phyloP scores from a whole-genome alignment of 1,140 invertebrate genomes.

The Harpegnathos saltator region DNA sequence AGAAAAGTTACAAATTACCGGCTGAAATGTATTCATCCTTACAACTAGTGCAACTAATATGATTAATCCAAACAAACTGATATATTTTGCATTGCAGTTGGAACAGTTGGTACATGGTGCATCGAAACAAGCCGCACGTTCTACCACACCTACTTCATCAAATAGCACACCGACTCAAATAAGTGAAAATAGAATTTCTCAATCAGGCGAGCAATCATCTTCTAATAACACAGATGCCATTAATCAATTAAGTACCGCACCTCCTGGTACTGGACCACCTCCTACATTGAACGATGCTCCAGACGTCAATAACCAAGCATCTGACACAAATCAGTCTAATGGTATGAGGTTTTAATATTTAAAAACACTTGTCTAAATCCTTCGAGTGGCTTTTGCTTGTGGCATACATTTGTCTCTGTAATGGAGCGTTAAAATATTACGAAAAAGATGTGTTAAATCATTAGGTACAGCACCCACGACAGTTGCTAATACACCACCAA shows the following conservation, averaged over 20 bases:
- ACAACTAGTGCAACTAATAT: not conserved
- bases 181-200: slow-evolving; percentile 74
- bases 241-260: slow-evolving; percentile 82
- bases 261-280: slow-evolving; percentile 82
- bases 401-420: not conserved
- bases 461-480: slow-evolving; percentile 73
- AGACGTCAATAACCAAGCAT: slow-evolving; percentile 71
- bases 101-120: slow-evolving; percentile 84
- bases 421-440: not conserved
- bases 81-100: slow-evolving; percentile 72
- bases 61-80: slow-evolving; percentile 23
- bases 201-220: slow-evolving; percentile 72
- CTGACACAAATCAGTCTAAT: slow-evolving; percentile 81
- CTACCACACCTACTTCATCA: slow-evolving; percentile 66
- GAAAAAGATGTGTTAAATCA: slow-evolving; percentile 19
- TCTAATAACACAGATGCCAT: slow-evolving; percentile 78
- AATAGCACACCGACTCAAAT: slow-evolving; percentile 69
- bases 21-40: not conserved
- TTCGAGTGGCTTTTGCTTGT: not conserved
- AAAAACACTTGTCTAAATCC: not conserved
- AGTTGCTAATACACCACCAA: slow-evolving; percentile 79
- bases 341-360: slow-evolving; percentile 64
- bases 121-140: slow-evolving; percentile 78
- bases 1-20: too few species aligned
- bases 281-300: slow-evolving; percentile 78